A percentile compares a stretch with the other conserved stretches of the same genome.
These are phyloP conservation scores for Thripadectes ignobilis DNA, from an alignment of 2,797 vertebrate species.

Conservation along the genomic window DNA sequence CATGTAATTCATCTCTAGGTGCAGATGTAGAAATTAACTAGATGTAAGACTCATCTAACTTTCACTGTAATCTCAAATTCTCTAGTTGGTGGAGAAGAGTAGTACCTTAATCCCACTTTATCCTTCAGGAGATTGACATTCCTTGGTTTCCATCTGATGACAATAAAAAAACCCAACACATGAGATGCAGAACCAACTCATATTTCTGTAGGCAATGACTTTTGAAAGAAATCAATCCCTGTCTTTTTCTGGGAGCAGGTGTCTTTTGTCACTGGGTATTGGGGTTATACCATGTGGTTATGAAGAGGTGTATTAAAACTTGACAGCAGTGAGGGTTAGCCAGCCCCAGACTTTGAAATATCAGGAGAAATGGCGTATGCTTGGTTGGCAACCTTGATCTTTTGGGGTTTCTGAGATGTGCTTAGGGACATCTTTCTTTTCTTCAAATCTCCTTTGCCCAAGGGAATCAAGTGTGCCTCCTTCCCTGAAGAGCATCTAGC, in stretches of 20 bases:
- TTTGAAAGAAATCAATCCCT: not conserved
- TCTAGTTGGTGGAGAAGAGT: not conserved
- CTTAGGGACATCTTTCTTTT: not conserved
- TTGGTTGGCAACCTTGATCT: not conserved
- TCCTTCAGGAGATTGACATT: not conserved
- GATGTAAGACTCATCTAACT: not conserved
- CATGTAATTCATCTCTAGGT: not conserved
- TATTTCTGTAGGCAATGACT: not conserved
- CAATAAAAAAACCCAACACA: not conserved
- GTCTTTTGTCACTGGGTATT: not conserved
- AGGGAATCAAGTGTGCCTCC: not conserved
- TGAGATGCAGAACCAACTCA: not conserved
- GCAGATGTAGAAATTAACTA: not conserved
- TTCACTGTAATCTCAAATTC: not conserved
- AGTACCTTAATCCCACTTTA: not conserved
- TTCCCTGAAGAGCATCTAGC: not conserved
- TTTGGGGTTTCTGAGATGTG: not conserved
- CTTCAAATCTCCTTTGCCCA: not conserved
- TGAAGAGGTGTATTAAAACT: not conserved
- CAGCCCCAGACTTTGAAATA: not conserved
- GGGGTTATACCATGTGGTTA: not conserved
- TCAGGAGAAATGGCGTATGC: rapidly evolving
- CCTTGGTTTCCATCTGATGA: not conserved
- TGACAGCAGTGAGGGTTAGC: not conserved
- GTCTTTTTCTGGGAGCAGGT: not conserved